phyloP scores from a whole-genome alignment of 1,140 invertebrate species.

The Drosophila leontia region DNA sequence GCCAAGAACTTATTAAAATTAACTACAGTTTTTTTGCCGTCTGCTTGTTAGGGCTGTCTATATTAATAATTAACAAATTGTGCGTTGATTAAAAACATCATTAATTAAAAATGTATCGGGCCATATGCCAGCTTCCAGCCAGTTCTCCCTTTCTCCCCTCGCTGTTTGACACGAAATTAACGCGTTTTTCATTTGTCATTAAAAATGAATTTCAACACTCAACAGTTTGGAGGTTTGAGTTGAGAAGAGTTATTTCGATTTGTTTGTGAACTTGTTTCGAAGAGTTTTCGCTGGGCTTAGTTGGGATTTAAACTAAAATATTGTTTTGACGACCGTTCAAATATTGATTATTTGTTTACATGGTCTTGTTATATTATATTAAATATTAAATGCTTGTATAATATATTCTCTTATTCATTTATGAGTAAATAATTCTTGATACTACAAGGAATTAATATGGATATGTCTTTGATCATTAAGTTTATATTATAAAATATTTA shows the following conservation, averaged over 20 bases:
- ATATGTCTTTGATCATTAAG: neutral
- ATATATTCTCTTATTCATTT: too few species aligned
- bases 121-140: conserved; percentile 22
- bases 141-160: neutral
- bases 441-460: too few species aligned
- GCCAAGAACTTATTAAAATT: conserved; percentile 42
- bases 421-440: too few species aligned
- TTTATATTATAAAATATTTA: neutral
- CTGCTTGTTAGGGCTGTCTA: conserved; percentile 43
- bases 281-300: neutral
- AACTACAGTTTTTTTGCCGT: conserved; percentile 26
- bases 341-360: too few species aligned
- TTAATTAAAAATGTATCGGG: conserved; percentile 61
- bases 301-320: neutral
- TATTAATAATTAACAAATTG: conserved; percentile 66
- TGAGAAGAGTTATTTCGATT: conserved; percentile 5
- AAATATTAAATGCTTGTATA: too few species aligned
- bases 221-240: conserved; percentile 10
- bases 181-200: conserved; percentile 61
- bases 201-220: conserved; percentile 57
- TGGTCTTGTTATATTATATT: too few species aligned
- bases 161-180: conserved; percentile 44
- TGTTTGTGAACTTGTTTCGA: neutral
- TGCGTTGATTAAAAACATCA: conserved; percentile 61
- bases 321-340: too few species aligned